phyloP scores from a whole-genome alignment of 53 echinoderm and acorn worm genomes.

The Apostichopus leukothele region DNA sequence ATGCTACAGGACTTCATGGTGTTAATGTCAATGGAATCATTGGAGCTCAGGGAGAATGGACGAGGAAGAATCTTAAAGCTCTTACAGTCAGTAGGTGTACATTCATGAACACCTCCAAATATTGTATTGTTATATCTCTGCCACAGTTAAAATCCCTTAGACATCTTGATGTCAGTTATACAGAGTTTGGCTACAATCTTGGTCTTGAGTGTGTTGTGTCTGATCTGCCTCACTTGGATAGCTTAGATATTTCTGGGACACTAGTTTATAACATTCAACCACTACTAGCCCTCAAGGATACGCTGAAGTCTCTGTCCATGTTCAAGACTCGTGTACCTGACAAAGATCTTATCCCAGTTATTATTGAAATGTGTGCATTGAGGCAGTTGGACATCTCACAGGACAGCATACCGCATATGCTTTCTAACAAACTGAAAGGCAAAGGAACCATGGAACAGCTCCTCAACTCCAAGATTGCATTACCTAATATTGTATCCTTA shows the following conservation, averaged over 20 bases:
- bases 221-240: constrained; percentile 72
- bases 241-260: constrained; percentile 93
- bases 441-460: constrained; percentile 55
- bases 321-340: constrained; percentile 91
- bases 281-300: constrained; percentile 62
- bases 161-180: constrained; percentile 92
- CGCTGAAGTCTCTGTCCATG: constrained; percentile 83
- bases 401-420: constrained; percentile 72
- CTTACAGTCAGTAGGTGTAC: constrained; percentile 88
- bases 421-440: constrained; percentile 43
- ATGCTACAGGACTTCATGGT: constrained; percentile 78
- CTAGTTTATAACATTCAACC: constrained; percentile 84
- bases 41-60: constrained; percentile 95
- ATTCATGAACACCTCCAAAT: constrained; percentile 89
- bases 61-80: constrained; percentile 72
- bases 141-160: constrained; percentile 78
- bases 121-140: constrained; percentile 95
- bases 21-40: constrained; percentile 95
- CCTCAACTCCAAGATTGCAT: constrained; percentile 45
- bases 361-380: constrained; percentile 68
- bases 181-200: constrained; percentile 91
- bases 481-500: constrained; percentile 77
- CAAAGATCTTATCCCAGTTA: constrained; percentile 76
- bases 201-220: constrained; percentile 87
- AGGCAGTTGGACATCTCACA: constrained; percentile 87